Percentiles rank a stretch among this genome's conserved stretches.
Evolutionary conservation across 2,797 vertebrate species (phyloP).

Genomic region (Zalophus californianus): DNA sequence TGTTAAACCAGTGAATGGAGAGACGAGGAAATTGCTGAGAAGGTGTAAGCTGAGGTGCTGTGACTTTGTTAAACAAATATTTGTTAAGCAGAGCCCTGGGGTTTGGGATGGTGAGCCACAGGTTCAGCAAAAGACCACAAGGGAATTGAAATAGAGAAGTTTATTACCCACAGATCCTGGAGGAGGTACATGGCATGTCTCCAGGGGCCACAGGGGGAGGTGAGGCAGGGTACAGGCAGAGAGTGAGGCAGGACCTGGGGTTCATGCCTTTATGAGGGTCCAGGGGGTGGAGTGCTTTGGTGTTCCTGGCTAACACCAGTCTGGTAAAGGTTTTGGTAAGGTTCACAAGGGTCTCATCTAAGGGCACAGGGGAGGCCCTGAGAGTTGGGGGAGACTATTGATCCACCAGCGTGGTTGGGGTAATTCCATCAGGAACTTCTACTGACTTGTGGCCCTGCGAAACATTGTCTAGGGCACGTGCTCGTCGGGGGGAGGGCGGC

Average conservation of each 20-base stretch:
- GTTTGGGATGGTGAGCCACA: not conserved
- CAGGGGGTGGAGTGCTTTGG: not conserved
- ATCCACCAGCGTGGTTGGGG: not conserved
- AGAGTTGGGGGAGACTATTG: not conserved
- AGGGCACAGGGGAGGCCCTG: not conserved
- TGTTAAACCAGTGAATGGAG: not conserved
- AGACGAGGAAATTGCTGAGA: not conserved
- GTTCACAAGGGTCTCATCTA: not conserved
- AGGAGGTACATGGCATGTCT: not conserved
- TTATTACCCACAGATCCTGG: not conserved
- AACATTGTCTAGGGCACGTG: not conserved
- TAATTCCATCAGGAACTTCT: not conserved
- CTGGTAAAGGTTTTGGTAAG: not conserved
- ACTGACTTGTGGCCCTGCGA: not conserved
- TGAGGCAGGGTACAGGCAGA: not conserved
- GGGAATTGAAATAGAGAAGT: constrained; percentile 57
- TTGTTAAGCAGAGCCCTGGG: not conserved
- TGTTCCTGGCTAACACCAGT: not conserved
- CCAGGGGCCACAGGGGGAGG: not conserved
- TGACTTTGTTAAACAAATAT: not conserved
- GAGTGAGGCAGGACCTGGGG: not conserved
- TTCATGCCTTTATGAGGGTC: not conserved
- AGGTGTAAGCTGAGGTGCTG: not conserved
- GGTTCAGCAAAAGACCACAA: constrained; percentile 18
- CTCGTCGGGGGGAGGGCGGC: not conserved